Conservation (phyloP, 92 coral and sea anemone genomes). For the Desmophyllum pertusum region DNA sequence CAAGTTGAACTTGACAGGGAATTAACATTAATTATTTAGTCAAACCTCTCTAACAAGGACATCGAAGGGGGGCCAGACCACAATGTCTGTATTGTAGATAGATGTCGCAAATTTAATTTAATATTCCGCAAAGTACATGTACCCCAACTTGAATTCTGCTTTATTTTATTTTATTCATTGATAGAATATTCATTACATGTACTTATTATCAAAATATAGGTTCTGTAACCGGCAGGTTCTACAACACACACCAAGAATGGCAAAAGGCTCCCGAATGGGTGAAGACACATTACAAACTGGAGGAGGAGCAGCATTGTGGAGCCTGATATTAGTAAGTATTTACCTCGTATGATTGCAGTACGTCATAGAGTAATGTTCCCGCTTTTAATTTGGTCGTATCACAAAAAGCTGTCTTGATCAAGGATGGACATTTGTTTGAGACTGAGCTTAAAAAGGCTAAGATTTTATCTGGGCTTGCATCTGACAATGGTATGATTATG, state of each 20-base stretch:
- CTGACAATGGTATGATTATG: not conserved
- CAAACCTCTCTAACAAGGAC: not conserved
- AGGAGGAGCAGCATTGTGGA: conserved; percentile 40
- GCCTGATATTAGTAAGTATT: conserved; percentile 57
- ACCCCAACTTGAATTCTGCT: too few species aligned
- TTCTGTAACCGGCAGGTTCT: conserved; percentile 41
- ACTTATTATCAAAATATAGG: not conserved
- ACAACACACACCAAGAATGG: conserved; percentile 54
- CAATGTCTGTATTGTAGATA: too few species aligned
- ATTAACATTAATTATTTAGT: too few species aligned
- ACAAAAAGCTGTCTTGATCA: too few species aligned
- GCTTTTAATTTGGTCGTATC: too few species aligned
- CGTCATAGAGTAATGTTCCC: too few species aligned
- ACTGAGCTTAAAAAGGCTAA: too few species aligned
- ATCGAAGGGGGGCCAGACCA: too few species aligned
- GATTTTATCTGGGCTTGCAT: not conserved
- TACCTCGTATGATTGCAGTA: not conserved
- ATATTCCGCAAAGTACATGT: too few species aligned
- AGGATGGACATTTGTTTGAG: too few species aligned
- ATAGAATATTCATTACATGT: not conserved
- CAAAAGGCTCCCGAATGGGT: conserved; percentile 45
- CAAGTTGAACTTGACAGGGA: not conserved
- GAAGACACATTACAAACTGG: conserved; percentile 42
- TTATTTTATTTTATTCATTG: too few species aligned
- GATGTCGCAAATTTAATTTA: too few species aligned